A percentile compares a stretch with the other conserved stretches of the same genome.
Evolutionary conservation across 1,140 invertebrate species (phyloP).

Genomic region (Drosophila mayri): DNA sequence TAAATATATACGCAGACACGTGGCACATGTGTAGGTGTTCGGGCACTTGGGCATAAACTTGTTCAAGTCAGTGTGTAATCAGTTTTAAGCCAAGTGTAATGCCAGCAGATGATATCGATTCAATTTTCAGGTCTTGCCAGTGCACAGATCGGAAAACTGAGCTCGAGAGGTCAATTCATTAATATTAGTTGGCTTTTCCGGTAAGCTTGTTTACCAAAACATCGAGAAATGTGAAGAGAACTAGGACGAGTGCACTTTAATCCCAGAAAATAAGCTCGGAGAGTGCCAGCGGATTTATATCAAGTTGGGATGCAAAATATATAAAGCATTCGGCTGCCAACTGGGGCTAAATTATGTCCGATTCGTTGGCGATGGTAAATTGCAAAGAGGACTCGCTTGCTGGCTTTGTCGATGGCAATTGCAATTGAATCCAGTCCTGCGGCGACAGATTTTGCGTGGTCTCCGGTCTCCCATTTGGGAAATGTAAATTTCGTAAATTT

Average conservation of each 20-base stretch:
- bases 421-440: slow-evolving; percentile 28
- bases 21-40: slow-evolving; percentile 36
- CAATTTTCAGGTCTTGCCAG: slow-evolving; percentile 27
- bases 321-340: slow-evolving; percentile 48
- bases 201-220: slow-evolving; percentile 17
- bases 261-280: slow-evolving; percentile 5
- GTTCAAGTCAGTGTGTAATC: slow-evolving; percentile 59
- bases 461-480: not conserved
- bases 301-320: slow-evolving; percentile 22
- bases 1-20: slow-evolving; percentile 14
- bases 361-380: slow-evolving; percentile 30
- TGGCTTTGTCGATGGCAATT: slow-evolving; percentile 28
- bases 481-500: slow-evolving; percentile 58
- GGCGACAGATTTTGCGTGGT: slow-evolving; percentile 41
- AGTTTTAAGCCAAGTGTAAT: slow-evolving; percentile 67
- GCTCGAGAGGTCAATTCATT: slow-evolving; percentile 33
- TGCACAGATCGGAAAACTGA: slow-evolving; percentile 7
- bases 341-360: slow-evolving; percentile 51
- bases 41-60: slow-evolving; percentile 39
- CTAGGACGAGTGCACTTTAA: slow-evolving; percentile 12
- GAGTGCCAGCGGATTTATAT: slow-evolving; percentile 23
- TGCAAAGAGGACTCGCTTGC: slow-evolving; percentile 1
- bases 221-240: slow-evolving; percentile 5
- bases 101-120: slow-evolving; percentile 61
- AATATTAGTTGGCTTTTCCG: slow-evolving; percentile 25